Evolutionary conservation across 2,888 invertebrate genomes (phyloP).

Genomic region (Anthophora plumipes): DNA sequence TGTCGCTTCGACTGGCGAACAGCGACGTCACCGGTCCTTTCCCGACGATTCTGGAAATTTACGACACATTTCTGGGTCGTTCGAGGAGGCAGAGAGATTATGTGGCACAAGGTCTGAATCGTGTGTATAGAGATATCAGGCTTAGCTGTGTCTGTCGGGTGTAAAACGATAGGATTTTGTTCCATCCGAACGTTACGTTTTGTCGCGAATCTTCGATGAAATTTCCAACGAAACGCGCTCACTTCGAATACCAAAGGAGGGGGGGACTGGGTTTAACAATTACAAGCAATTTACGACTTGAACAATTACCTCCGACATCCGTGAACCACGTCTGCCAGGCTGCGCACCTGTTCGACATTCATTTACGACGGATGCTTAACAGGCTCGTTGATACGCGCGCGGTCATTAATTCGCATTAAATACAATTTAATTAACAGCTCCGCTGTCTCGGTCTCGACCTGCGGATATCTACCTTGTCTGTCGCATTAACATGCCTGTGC

Average conservation of each 20-base stretch:
- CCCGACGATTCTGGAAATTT: not conserved
- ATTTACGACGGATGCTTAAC: constrained; percentile 60
- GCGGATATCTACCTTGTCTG: constrained; percentile 12
- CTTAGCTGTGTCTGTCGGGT: no score
- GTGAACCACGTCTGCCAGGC: constrained; percentile 41
- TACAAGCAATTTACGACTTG: constrained; percentile 69
- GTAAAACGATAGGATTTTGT: no score
- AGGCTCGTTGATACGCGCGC: constrained; percentile 57
- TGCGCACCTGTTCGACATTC: constrained; percentile 73
- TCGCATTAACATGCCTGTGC: constrained; percentile 40
- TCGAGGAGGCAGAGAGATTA: not conserved
- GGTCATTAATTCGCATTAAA: constrained; percentile 65
- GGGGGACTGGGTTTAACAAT: constrained; percentile 59
- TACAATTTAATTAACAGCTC: constrained; percentile 71
- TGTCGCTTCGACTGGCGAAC: not conserved
- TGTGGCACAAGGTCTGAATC: not conserved
- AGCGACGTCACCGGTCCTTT: not conserved
- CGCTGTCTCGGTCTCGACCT: not conserved
- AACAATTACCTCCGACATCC: constrained; percentile 67
- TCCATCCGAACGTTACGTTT: no score
- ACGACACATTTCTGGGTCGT: not conserved
- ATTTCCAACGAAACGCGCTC: constrained; percentile 31
- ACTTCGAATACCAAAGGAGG: constrained; percentile 45
- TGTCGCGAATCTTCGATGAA: not conserved
- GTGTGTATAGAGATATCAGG: no score